These are phyloP conservation scores for Aplodontia rufa DNA, from an alignment of 2,113 vertebrate species.

Conservation along the genomic window DNA sequence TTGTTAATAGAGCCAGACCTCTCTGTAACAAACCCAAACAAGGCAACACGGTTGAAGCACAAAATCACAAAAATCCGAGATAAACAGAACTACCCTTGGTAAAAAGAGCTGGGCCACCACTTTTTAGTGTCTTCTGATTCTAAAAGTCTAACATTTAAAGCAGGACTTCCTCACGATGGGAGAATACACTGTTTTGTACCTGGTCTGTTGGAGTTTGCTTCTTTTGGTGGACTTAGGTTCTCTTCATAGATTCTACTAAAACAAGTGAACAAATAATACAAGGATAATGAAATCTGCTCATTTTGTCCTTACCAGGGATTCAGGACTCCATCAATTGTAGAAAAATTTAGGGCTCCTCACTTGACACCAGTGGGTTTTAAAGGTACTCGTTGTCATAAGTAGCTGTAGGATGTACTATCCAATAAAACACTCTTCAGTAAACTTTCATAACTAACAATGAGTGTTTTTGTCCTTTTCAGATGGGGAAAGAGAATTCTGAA, in stretches of 20 bases:
- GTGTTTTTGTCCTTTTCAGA: not conserved
- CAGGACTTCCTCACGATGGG: not conserved
- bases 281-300: not conserved
- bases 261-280: not conserved
- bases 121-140: slow-evolving; percentile 6
- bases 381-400: not conserved
- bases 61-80: not conserved
- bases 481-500: not conserved
- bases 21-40: slow-evolving; percentile 1
- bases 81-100: not conserved
- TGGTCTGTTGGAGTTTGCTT: not conserved
- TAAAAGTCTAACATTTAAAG: not conserved
- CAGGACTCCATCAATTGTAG: not conserved
- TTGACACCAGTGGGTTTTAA: not conserved
- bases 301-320: not conserved
- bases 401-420: not conserved
- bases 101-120: not conserved
- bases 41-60: not conserved
- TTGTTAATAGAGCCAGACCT: not conserved
- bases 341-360: not conserved
- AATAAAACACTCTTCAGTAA: not conserved
- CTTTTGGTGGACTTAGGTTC: not conserved
- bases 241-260: not conserved
- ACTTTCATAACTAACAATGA: not conserved
- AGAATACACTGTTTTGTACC: not conserved